Base-by-base conservation (phyloP, 2,888 invertebrate species). In the Chironomus riparius region DNA sequence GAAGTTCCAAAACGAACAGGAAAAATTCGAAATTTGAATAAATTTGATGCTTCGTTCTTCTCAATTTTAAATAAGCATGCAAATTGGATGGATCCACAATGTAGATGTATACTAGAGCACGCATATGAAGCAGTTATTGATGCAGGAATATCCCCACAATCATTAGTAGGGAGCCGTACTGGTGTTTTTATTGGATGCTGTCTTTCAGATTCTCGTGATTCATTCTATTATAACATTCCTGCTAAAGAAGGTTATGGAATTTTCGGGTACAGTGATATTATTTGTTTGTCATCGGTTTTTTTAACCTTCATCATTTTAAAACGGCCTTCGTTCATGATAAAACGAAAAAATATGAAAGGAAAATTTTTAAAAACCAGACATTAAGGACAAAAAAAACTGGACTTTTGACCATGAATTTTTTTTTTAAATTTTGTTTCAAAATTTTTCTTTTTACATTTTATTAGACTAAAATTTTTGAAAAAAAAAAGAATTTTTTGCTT, bases 81-180 rank as follows among this genome's bases (percentile, higher is more conserved):
- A 0, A 89, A 91, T 79, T 88, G 88, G 73, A 89, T 92, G 88
- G 91, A 93, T 81, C 92, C 92, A 0, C 91, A 92, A 87, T 89
- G 92, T 79, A 86, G 94, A 77, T 87, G 93, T 76, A 83, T 94
- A 71, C 85, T 94, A 78, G 95, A 92, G 82, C 88, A 89, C 76
- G 89, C 91, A 0, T 92, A 91, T 80, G 94, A 93, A 82, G 91
- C 91, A 76, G 87, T 92, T 21, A 86, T 92, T 77, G 93, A 93
- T 86, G 89, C 93, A 78, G 89, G 89, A 81, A 79, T 88, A 15
- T 90, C 91, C 82, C 93, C 93, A 7, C 85, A 86, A 70, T 83
- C 83, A 3, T 80, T 92, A 10, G 85, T 89, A 47, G 92, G 92
- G 0, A 85, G 87, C 0, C 88, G 86, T 78, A 91, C 91, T 0